Evolutionary conservation across 1,140 invertebrate genomes (phyloP), one percentile per base, ranked within the genome.

Genomic region (Antheraea pernyi): DNA sequence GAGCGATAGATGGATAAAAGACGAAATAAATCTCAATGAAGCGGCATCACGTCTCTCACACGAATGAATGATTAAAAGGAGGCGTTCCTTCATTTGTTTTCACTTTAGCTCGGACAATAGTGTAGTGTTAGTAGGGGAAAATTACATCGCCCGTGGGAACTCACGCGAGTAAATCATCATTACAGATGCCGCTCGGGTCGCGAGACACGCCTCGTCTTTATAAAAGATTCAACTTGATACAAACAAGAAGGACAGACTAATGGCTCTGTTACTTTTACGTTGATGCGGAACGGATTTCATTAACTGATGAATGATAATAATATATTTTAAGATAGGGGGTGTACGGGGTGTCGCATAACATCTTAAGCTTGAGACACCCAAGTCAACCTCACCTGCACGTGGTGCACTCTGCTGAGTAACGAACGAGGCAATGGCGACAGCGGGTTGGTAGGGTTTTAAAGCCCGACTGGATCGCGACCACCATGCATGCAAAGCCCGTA

Each of bases 201-300:
- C 73, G 83, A 76, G 82, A 84, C 83, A 81, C 72, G 79, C 74
- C 82, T 80, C 72, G 81, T 85, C 83, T 83, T 86, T 89, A 90
- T 89, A 89, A 90, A 90, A 88, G 81, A 89, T 90, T 90, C 88
- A 90, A 83, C 75, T 78, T 86, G 82, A 85, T 85, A 88, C 83
- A 82, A 85, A 90, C 82, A 75, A 86, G 82, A 82, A 77, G 76
- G 76, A 75, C 76, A 22, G 75, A 83, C 70, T 79, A 82, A 82
- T 82, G 78, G 78, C 72, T 59, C 64, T 68, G 42, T 75, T 72
- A 71, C 65, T 71, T 65, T 53, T 53, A 53, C 13, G 46, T 16
- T 53, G 46, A 53, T 13, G 46, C 11, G 46, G 46, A 11, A 53
- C 46, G 46, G 46, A 53, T 53, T 53, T 53, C 46, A 53, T 53